Conservation (phyloP, 2,797 vertebrate species). For the Moxostoma hubbsi region DNA sequence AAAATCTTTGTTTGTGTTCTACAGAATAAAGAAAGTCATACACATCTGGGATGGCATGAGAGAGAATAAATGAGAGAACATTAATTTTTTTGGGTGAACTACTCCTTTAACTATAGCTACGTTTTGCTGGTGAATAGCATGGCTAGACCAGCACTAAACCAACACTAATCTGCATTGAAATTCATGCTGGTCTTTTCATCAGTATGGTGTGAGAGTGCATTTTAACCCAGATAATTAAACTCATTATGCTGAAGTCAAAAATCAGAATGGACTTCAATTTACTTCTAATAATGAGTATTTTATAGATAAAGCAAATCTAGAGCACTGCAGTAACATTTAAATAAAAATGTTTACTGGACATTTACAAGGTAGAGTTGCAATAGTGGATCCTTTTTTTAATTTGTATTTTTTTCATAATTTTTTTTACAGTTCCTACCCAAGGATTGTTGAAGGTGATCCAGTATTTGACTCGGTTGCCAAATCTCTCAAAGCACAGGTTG, state of each 20-base stretch:
- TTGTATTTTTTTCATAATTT: too few relatives aligned
- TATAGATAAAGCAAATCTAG: not conserved
- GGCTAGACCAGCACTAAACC: not conserved
- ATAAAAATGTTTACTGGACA: not conserved
- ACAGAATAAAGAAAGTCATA: too few relatives aligned
- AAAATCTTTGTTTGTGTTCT: too few relatives aligned
- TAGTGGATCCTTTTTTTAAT: not conserved
- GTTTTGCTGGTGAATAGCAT: too few relatives aligned
- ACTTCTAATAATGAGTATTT: not conserved
- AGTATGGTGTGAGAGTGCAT: not conserved
- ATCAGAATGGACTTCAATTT: not conserved
- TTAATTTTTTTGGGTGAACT: too few relatives aligned
- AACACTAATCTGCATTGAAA: too few relatives aligned
- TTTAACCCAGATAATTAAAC: not conserved
- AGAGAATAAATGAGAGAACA: too few relatives aligned
- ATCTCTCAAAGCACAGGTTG: constrained; percentile 88
- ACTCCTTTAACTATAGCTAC: too few relatives aligned
- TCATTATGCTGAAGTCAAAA: not conserved
- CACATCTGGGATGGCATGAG: too few relatives aligned
- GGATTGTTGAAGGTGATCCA: constrained; percentile 94
- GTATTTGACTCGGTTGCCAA: constrained; percentile 87
- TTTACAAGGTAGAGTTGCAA: not conserved
- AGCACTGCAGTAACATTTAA: not conserved
- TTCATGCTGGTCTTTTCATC: too few relatives aligned
- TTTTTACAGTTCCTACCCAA: constrained; percentile 76